Evolutionary conservation across 2,888 invertebrate species (phyloP).

Genomic region (Hydropsyche betteni): DNA sequence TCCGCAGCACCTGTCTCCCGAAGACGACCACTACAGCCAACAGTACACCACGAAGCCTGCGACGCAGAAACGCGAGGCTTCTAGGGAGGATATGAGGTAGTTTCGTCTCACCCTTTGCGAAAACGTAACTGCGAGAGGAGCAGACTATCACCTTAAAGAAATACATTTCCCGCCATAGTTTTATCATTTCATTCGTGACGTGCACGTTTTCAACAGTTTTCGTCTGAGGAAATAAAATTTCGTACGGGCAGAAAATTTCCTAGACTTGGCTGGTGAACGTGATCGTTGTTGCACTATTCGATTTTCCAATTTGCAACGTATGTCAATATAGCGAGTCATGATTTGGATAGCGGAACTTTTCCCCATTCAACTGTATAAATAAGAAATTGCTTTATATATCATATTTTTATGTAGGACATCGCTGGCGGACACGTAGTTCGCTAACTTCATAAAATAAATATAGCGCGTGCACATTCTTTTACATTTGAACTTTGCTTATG

Average conservation of each 20-base stretch:
- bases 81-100: background rate
- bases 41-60: background rate
- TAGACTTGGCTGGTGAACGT: no score
- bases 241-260: slow-evolving; percentile 12
- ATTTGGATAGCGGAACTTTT: slow-evolving; percentile 4
- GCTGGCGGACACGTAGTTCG: no score
- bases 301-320: no score
- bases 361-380: background rate
- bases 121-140: background rate
- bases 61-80: background rate
- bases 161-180: slow-evolving; percentile 40
- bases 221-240: slow-evolving; percentile 30
- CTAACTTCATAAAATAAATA: no score
- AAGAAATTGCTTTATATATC: no score
- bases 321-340: no score
- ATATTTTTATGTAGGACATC: no score
- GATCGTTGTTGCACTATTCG: no score
- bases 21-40: background rate
- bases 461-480: no score
- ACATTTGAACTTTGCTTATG: no score
- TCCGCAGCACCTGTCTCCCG: slow-evolving; percentile 36
- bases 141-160: slow-evolving; percentile 31
- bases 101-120: background rate
- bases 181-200: slow-evolving; percentile 49
- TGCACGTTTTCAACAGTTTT: slow-evolving; percentile 41